phyloP scores from a whole-genome alignment of 2,113 vertebrate species.

The Procavia capensis region DNA sequence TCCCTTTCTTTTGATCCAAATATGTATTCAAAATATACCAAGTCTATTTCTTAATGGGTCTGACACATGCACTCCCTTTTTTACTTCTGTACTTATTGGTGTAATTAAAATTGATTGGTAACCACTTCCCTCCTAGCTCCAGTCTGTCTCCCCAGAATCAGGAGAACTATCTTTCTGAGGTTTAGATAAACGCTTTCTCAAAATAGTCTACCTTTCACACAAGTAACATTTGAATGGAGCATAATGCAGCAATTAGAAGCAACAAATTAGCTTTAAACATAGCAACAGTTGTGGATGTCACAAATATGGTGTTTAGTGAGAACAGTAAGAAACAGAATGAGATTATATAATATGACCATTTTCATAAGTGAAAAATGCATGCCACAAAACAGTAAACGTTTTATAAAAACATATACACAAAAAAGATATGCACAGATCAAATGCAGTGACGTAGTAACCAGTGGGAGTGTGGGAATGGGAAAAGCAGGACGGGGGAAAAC shows the following conservation, averaged over 20 bases:
- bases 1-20: neutral
- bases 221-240: conserved; percentile 53
- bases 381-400: conserved; percentile 69
- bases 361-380: conserved; percentile 67
- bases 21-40: neutral
- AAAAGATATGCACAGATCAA: conserved; percentile 56
- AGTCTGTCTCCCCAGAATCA: neutral
- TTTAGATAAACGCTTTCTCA: conserved; percentile 40
- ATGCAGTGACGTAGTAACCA: conserved; percentile 35
- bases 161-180: neutral
- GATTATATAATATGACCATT: conserved; percentile 57
- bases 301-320: conserved; percentile 63
- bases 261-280: conserved; percentile 69
- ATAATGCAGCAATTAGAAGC: conserved; percentile 68
- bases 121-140: neutral
- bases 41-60: neutral
- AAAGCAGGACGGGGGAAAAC: neutral
- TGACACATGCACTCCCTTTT: neutral
- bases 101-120: neutral
- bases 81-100: neutral
- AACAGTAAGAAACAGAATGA: conserved; percentile 54
- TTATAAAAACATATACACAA: conserved; percentile 61
- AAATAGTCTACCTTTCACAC: conserved; percentile 27
- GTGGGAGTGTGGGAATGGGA: neutral
- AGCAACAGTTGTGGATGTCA: conserved; percentile 63